A percentile compares a stretch with the other conserved stretches of the same genome.
phyloP scores from a whole-genome alignment of 2,888 invertebrate genomes.

The Diadromus collaris region DNA sequence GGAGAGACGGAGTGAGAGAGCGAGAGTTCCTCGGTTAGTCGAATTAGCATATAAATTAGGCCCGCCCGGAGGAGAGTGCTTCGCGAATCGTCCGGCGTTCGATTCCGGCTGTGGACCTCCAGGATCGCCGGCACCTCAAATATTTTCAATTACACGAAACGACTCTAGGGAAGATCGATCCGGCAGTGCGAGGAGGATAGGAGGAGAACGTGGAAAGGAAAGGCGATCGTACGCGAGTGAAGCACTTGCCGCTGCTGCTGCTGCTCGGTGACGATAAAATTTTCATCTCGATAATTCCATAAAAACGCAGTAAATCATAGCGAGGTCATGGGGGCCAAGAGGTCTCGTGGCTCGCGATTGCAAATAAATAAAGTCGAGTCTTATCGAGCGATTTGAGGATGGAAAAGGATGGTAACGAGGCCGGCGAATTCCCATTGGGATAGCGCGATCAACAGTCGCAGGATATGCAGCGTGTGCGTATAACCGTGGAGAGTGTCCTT shows the following conservation, averaged over 20 bases:
- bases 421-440: constrained; percentile 2
- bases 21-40: constrained; percentile 65
- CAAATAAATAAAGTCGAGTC: constrained; percentile 22
- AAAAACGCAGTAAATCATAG: constrained; percentile 40
- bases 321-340: constrained; percentile 3
- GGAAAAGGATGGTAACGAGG: constrained; percentile 16
- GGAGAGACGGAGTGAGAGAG: constrained; percentile 38
- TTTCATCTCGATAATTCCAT: constrained; percentile 47
- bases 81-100: constrained; percentile 47
- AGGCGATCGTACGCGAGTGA: constrained; percentile 4
- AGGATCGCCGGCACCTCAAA: constrained; percentile 64
- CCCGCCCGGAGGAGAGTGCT: constrained; percentile 58
- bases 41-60: constrained; percentile 78
- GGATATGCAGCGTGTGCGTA: background rate
- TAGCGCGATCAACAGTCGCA: constrained; percentile 10
- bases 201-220: constrained; percentile 37
- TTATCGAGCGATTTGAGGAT: constrained; percentile 14
- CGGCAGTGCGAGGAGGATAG: constrained; percentile 26
- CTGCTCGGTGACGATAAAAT: constrained; percentile 40
- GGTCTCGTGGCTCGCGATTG: background rate
- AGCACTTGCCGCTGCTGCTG: constrained; percentile 22
- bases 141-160: constrained; percentile 72
- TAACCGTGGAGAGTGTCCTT: constrained; percentile 13
- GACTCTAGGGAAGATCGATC: constrained; percentile 57
- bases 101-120: constrained; percentile 35